Conservation (phyloP, 2,113 vertebrate genomes). For the Symphodus melops region DNA sequence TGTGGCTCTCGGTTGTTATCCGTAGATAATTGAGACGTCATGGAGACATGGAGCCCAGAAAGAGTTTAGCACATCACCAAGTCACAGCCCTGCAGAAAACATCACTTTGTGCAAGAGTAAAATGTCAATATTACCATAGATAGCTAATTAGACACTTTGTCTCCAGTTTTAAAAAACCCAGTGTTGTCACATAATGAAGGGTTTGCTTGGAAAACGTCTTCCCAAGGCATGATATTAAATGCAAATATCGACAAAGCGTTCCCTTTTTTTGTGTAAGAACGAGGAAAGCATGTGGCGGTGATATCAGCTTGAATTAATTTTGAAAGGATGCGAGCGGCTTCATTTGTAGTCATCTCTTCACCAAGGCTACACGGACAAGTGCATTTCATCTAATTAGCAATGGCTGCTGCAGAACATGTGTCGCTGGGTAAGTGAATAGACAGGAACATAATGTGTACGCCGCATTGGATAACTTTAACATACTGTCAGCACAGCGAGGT, state of each 20-base stretch:
- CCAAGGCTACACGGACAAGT: constrained; percentile 53
- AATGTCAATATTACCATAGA: constrained; percentile 74
- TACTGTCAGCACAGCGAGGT: constrained; percentile 23
- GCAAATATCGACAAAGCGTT: constrained; percentile 56
- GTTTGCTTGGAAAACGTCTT: constrained; percentile 26
- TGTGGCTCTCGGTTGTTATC: constrained; percentile 45
- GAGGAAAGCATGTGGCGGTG: constrained; percentile 25
- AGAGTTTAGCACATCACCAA: constrained; percentile 12
- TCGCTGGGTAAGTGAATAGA: constrained; percentile 33
- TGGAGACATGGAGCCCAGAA: constrained; percentile 25
- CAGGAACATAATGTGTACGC: constrained; percentile 19
- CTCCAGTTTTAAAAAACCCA: constrained; percentile 51
- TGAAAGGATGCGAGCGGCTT: constrained; percentile 48
- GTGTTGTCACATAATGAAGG: constrained; percentile 49
- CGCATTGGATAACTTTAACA: constrained; percentile 28
- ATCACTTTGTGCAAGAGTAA: constrained; percentile 52
- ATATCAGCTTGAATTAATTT: constrained; percentile 56
- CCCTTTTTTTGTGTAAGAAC: constrained; percentile 8
- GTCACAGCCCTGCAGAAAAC: constrained; percentile 42
- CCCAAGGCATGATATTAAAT: constrained; percentile 26
- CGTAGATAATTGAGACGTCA: constrained; percentile 52
- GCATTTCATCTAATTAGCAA: constrained; percentile 65
- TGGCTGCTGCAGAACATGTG: constrained; percentile 38
- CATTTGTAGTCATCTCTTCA: constrained; percentile 57
- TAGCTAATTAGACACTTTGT: constrained; percentile 66